These are phyloP conservation scores for Cyanistes caeruleus DNA, from an alignment of 2,113 vertebrate species.

Conservation along the genomic window DNA sequence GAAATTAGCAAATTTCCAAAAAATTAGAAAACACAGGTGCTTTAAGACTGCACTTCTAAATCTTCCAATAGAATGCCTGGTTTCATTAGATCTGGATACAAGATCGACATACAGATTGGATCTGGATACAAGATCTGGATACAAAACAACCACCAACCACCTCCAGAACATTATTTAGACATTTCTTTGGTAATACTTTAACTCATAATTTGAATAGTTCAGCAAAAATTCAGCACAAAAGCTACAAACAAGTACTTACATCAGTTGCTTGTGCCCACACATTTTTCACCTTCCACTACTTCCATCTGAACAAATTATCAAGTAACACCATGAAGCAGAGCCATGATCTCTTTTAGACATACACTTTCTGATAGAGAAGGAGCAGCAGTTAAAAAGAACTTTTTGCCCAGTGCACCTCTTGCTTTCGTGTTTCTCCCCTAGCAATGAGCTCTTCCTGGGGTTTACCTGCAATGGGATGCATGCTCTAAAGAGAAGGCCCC, in stretches of 20 bases:
- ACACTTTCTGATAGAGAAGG: neutral
- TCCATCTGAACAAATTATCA: neutral
- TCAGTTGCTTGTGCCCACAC: rapidly evolving
- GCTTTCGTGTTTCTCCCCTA: neutral
- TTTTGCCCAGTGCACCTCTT: neutral
- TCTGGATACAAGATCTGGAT: neutral
- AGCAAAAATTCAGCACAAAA: neutral
- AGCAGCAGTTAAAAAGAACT: neutral
- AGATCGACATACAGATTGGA: neutral
- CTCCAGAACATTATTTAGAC: neutral
- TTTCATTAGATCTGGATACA: neutral
- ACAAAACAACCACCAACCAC: neutral
- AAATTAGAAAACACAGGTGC: neutral
- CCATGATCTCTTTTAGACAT: neutral
- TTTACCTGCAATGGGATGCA: neutral
- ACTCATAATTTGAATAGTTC: neutral
- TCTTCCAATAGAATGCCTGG: neutral
- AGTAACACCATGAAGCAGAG: neutral
- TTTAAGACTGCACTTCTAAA: neutral
- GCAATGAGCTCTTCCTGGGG: neutral
- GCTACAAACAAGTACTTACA: neutral
- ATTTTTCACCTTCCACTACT: neutral
- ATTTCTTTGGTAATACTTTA: neutral
- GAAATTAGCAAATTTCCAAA: too few relatives aligned
- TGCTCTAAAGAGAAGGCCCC: neutral